Percentiles rank a stretch among this genome's conserved stretches.
Evolutionary conservation across 2,797 vertebrate species (phyloP).

Genomic region (Phrynocephalus vlangalii): DNA sequence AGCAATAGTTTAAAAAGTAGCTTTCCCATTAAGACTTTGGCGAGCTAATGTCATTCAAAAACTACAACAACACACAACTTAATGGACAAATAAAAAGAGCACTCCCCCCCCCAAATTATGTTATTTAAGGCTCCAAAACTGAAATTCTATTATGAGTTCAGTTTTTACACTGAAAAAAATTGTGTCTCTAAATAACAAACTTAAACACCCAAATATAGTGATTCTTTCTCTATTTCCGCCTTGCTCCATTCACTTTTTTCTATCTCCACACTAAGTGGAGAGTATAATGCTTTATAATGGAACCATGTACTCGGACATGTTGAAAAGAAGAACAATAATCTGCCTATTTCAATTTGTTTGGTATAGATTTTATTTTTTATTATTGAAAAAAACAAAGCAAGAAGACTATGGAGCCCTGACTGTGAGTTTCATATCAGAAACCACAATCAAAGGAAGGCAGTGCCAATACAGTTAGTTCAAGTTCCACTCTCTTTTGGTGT

Average conservation of each 20-base stretch:
- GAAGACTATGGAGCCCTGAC: conserved; percentile 2
- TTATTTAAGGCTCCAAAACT: background rate
- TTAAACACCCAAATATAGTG: background rate
- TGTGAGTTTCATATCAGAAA: conserved; percentile 40
- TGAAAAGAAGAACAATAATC: background rate
- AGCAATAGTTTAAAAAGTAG: no score
- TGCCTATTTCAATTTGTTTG: background rate
- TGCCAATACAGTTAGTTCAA: conserved; percentile 30
- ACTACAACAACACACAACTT: no score
- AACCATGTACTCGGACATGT: background rate
- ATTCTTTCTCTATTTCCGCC: no score
- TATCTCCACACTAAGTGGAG: background rate
- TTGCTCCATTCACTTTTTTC: background rate
- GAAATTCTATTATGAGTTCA: no score
- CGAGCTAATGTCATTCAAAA: background rate
- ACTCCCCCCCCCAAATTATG: no score
- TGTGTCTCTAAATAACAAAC: background rate
- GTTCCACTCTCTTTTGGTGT: conserved; percentile 45
- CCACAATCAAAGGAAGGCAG: conserved; percentile 44
- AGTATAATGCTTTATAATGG: background rate
- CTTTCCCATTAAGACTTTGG: no score
- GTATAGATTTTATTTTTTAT: background rate
- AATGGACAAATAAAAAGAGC: background rate
- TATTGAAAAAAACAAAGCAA: background rate
- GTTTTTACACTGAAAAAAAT: background rate